Conservation (phyloP, 2,888 invertebrate species). For the Athetis lepigone region DNA sequence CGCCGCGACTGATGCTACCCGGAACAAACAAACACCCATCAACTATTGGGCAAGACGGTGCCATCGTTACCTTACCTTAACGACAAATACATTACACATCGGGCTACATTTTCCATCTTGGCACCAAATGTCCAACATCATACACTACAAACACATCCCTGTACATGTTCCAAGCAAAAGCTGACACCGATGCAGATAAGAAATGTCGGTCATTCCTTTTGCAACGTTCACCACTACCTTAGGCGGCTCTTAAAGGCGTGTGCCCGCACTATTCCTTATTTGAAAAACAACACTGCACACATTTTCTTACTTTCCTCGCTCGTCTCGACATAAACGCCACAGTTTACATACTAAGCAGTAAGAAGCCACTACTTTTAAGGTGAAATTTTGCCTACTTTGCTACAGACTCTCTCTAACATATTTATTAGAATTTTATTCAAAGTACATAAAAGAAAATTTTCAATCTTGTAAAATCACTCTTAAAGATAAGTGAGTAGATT, state of each 20-base stretch:
- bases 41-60: conserved; percentile 64
- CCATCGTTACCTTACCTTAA: conserved; percentile 41
- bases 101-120: conserved; percentile 27
- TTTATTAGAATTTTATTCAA: conserved; percentile 32
- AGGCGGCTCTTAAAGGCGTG: conserved; percentile 59
- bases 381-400: conserved; percentile 55
- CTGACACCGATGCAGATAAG: conserved; percentile 39
- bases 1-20: conserved; percentile 69
- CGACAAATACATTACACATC: conserved; percentile 15
- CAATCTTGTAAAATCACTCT: neutral
- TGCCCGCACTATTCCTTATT: conserved; percentile 68
- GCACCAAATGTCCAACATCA: conserved; percentile 18
- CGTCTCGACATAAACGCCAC: conserved; percentile 61
- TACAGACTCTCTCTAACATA: conserved; percentile 25
- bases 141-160: conserved; percentile 28
- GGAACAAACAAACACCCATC: conserved; percentile 69
- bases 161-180: conserved; percentile 52
- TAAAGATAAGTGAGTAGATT: neutral
- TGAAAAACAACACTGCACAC: conserved; percentile 65
- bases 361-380: conserved; percentile 45
- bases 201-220: conserved; percentile 70
- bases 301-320: conserved; percentile 70
- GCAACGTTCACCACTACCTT: conserved; percentile 46
- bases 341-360: conserved; percentile 63
- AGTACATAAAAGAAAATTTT: neutral